Evolutionary conservation across 1,140 invertebrate genomes (phyloP), one percentile per base, ranked within the genome.

Genomic region (Drosophila teissieri): DNA sequence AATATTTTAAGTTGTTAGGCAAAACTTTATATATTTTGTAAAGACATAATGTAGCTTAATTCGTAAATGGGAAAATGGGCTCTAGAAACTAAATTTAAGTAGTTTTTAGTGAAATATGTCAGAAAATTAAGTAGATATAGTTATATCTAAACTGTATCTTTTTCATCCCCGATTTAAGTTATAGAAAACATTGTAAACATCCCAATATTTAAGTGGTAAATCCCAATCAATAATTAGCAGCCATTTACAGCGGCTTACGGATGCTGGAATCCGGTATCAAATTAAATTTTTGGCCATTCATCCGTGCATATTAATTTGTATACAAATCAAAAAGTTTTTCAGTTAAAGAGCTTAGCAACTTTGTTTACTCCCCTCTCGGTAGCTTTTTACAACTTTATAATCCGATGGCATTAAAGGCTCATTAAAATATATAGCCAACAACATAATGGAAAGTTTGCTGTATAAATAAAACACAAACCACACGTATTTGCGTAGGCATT

Each of bases 321-420:
- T 49, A 70, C 73, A 76, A 76, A 68, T 58, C 44, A 63, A 74
- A 74, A 63, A 73, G 64, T 61, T 77, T 68, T 62, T 70, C 60
- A 36, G 40, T 44, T 65, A 39, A 61, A 68, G 62, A 57, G 74
- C 73, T 77, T 77, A 77, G 44, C 62, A 54, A 73, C 70, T 76
- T 73, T 65, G 46, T 48, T 19, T 14, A 14, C 52, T 63, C 15
- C 14, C 17, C 34, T 36, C 37, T 51, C 52, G 24, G 46, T 73
- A 10, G 48, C 49, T 54, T 58, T 60, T 22, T 8, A 31, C 46
- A 49, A 49, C 45, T 24, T 53, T 58, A 65, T 74, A 76, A 74
- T 74, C 73, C 73, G 56, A 51, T 54, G 37, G 62, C 73, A 77
- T 77, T 77, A 51, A 77, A 77, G 68, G 73, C 64, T 69, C 46